Evolutionary conservation across 2,888 invertebrate genomes (phyloP), one percentile per base, ranked within the genome.

Genomic region (Thereva unica): DNA sequence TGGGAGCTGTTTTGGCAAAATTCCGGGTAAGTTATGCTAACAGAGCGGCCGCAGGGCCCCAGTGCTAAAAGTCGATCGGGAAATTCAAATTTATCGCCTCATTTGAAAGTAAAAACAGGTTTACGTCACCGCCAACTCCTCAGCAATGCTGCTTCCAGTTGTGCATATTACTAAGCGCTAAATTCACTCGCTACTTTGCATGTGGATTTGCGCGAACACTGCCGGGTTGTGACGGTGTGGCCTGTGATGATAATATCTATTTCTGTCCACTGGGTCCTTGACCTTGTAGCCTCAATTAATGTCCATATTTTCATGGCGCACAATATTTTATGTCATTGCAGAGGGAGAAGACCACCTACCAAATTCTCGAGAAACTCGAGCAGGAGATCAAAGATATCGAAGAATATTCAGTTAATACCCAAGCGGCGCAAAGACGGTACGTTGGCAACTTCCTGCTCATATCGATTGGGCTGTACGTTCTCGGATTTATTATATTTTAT

Each of bases 381-480:
- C 83, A 85, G 81, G 88, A 93, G 77, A 93, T 96, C 61, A 87
- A 87, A 74, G 84, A 85, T 42, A 90, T 95, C 66, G 92, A 95
- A 77, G 86, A 88, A 76, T 92, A 90, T 83, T 87, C 90, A 12
- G 84, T 88, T 61, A 87, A 86, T 75, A 94, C 93, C 34, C 91
- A 95, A 77, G 87, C 90, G 76, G 86, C 86, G 50, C 92, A 92
- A 78, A 92, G 91, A 76, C 87, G 89, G 57, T 87, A 94, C 70
- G 89, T 95, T 56, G 91, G 91, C 49, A 88, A 89, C 73, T 86
- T 96, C 63, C 85, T 86, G 79, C 84, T 85, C 69, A 85, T 88
- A 72, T 89, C 89, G 3, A 86, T 90, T 45, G 88, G 87, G 9
- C 76, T 90, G 4, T 89, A 90, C 74, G 84, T 92, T 52, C 76